These are phyloP conservation scores for Callaeas wilsoni DNA, from an alignment of 2,113 vertebrate genomes.

Conservation along the genomic window DNA sequence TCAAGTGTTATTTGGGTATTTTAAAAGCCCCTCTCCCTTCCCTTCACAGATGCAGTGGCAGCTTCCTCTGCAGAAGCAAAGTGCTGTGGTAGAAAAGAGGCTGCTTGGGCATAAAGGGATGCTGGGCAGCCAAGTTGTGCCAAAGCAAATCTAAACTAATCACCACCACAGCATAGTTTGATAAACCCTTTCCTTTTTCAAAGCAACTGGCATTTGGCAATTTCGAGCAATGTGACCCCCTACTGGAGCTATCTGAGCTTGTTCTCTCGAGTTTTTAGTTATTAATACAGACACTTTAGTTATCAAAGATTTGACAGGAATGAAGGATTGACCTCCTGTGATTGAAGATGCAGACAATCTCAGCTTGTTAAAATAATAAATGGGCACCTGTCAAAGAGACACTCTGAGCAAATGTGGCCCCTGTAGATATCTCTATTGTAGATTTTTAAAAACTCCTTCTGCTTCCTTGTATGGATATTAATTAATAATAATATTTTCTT, in stretches of 20 bases:
- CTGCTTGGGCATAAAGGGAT: background rate
- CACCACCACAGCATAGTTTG: background rate
- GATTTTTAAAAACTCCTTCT: constrained; percentile 57
- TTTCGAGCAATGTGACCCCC: constrained; percentile 4
- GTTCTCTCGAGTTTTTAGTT: constrained; percentile 36
- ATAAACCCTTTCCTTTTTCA: background rate
- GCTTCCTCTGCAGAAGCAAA: background rate
- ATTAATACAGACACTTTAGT: constrained; percentile 62
- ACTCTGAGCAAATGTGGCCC: constrained; percentile 60
- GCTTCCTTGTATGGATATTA: constrained; percentile 64
- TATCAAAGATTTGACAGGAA: constrained; percentile 61
- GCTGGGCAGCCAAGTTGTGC: background rate
- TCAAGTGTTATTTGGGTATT: background rate
- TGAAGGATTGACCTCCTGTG: constrained; percentile 45
- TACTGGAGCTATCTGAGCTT: background rate
- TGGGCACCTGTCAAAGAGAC: constrained; percentile 62
- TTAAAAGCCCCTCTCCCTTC: background rate
- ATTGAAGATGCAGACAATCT: constrained; percentile 51
- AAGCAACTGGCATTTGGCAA: background rate
- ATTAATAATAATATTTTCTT: constrained; percentile 76
- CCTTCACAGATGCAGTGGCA: background rate
- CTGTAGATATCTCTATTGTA: constrained; percentile 66
- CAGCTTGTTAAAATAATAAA: constrained; percentile 68
- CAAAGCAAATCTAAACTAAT: background rate
- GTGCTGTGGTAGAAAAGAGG: background rate